Base-by-base conservation (phyloP, 1,140 invertebrate genomes). In the Tetranychus cinnabarinus region DNA sequence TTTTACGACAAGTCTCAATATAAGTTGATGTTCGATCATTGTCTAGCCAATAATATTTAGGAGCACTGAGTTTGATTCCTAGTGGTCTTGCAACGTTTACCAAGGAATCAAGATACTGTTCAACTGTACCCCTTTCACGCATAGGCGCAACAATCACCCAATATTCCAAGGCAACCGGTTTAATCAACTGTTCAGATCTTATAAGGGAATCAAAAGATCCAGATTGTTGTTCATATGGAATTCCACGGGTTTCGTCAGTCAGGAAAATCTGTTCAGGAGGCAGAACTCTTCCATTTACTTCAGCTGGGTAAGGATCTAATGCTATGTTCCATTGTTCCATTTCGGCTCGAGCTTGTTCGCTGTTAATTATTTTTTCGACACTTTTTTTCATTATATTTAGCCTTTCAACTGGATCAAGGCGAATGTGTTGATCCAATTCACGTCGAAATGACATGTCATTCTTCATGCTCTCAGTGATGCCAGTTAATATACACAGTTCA, bases 381-480 rank as follows among this genome's bases (percentile, higher is more conserved):
- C 65, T 67, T 2, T 13, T 56, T 3, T 55, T 3, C 36, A 65
- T 48, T 50, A 60, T 60, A 1, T 15, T 48, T 12, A 61, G 62
- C 31, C 66, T 56, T 4, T 33, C n/a, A 7, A 2, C 31, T 7
- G 66, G 66, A 54, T 61, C 55, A 1, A 93, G 75, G 64, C 83
- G 74, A 0, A 87, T 92, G 61, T 83, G 78, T 0, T 71, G 69
- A 1, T 81, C 79, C 2, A 95, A 76, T 66, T 88, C 85, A 68
- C 23, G 15, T 23, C 36, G 1, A 10, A 61, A 37, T 12, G 55
- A 46, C 34, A 46, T 69, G 15, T 47, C 65, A 46, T 13, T 62
- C 13, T 68, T 59, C 61, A 70, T 67, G 2, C 61, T 61, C 1
- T 71, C 68, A 56, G 65, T 68, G 0, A 73, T 62, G 36, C 72